These are phyloP conservation scores for Clupea harengus DNA, from an alignment of 2,113 vertebrate genomes.

Conservation along the genomic window DNA sequence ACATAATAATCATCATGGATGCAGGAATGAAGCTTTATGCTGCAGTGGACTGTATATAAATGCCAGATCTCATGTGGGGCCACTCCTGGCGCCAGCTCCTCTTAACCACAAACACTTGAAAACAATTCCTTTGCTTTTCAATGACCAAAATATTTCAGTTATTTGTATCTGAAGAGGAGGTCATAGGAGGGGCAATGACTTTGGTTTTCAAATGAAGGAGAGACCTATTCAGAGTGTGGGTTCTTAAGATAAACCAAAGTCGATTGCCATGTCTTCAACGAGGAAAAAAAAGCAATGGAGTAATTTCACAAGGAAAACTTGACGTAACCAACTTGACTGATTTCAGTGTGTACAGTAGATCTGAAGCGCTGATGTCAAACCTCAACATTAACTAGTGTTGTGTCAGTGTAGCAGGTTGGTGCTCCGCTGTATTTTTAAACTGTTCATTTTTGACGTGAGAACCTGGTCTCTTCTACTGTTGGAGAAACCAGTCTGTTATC, in stretches of 20 bases:
- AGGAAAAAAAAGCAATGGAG: not conserved
- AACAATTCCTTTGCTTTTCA: constrained; percentile 36
- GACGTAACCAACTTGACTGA: constrained; percentile 11
- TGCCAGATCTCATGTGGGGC: constrained; percentile 23
- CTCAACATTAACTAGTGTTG: not conserved
- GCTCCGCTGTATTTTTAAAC: not conserved
- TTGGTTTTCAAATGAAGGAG: not conserved
- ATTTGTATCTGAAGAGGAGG: constrained; percentile 16
- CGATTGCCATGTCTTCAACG: constrained; percentile 2
- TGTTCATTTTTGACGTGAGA: not conserved
- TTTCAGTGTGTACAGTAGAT: not conserved
- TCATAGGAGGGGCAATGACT: not conserved
- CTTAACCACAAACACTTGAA: constrained; percentile 40
- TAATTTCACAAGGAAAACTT: not conserved
- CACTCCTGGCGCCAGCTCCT: constrained; percentile 9
- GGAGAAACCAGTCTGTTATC: not conserved
- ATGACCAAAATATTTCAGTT: constrained; percentile 36
- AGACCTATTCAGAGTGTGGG: not conserved
- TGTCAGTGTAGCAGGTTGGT: not conserved
- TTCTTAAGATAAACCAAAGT: constrained; percentile 40
- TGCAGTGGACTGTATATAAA: constrained; percentile 38
- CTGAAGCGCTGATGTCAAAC: not conserved
- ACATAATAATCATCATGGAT: not conserved
- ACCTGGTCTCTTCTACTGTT: not conserved
- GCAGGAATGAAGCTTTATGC: not conserved